Base-by-base conservation (phyloP, 2,888 invertebrate genomes). In the Aspidiotus rigidus region DNA sequence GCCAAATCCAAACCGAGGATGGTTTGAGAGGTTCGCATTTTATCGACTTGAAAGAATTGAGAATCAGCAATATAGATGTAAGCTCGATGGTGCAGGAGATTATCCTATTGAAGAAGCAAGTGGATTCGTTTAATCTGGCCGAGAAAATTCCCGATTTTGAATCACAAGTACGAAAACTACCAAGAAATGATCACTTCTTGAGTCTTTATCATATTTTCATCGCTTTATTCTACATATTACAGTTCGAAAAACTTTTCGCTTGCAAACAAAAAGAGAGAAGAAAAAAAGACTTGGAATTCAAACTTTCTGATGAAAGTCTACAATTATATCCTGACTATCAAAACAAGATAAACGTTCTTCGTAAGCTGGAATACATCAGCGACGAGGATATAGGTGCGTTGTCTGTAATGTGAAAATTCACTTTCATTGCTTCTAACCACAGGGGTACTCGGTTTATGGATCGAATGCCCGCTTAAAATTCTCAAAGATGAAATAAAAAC, bases 301-400 rank as follows among this genome's bases (percentile, higher is more conserved):
- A 87, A 71, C 81, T 94, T 59, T 95, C 95, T 0, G 87, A 89
- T 70, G 89, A 92, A 76, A 64, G 62, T 11, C 63, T 72, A 62
- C 66, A 70, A n/a, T 81, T 96, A 0, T 90, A 93, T 78, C 91
- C 93, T 0, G 96, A 98, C 75, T 98, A 97, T 77, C 85, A 88
- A 74, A 86, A 88, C 73, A 83, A 93, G 72, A 82, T 91, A 53
- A 79, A 86, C 72, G 86, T 93, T 1, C 79, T 98, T 9, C 84
- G 86, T 73, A 81, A 84, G 62, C 79, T 97, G 40, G 86, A 87
- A 72, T 91, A 89, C 75, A 86, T 93, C 53, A 88, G 91, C 78
- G 81, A 82, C 42, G 82, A 85, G 73, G 85, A 87, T 75, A 83
- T 85, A 78, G 85, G 87, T 85, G 76, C 73, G 42, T 16, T 41